Base-by-base conservation (phyloP, 2,797 vertebrate species). In the Chaetophractus vellerosus region DNA sequence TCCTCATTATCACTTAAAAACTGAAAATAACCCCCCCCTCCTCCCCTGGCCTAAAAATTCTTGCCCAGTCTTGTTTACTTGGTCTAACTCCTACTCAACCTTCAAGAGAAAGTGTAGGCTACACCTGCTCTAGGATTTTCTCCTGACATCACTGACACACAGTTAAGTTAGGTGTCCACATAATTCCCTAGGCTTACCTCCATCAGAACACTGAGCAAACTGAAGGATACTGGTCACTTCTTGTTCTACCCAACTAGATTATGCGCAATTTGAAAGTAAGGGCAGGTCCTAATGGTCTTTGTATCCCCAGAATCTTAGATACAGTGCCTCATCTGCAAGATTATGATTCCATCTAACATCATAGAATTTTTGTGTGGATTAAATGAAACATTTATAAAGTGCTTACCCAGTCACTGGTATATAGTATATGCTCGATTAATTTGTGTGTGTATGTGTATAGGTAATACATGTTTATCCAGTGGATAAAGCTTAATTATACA, bases 331-430 rank as follows among this genome's bases (percentile, higher is more conserved):
- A 31, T 15, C 24, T 24, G 16, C 52, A 95, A 78, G 21, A 66
- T 0, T 83, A 52, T 69, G 45, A 93, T 57, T n/a, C 78, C 4
- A 71, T 15, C 66, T 41, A 91, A 31, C 31, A 5, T 76, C n/a
- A 33, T 5, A 71, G 80, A 45, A 52, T n/a, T 24, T 69, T 41
- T 69, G n/a, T 28, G 4, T 33, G 16, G 9, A 93, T 82, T 88
- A 96, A 88, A 78, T 63, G 14, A 88, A 93, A 90, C 59, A 72
- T 72, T 76, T 81, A 33, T 48, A 64, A 94, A 82, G 76, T 81
- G 11, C 18, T 91, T 59, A 91, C 33, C 45, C 12, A 41, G 24
- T 61, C 21, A 69, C 74, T 93, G 41, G 18, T 24, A 88, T 31
- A 74, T 6, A 18, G 18, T 72, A 86, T 9, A 45, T 28, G 19